Conservation (phyloP, 2,113 vertebrate genomes). For the Pluvianellus socialis region DNA sequence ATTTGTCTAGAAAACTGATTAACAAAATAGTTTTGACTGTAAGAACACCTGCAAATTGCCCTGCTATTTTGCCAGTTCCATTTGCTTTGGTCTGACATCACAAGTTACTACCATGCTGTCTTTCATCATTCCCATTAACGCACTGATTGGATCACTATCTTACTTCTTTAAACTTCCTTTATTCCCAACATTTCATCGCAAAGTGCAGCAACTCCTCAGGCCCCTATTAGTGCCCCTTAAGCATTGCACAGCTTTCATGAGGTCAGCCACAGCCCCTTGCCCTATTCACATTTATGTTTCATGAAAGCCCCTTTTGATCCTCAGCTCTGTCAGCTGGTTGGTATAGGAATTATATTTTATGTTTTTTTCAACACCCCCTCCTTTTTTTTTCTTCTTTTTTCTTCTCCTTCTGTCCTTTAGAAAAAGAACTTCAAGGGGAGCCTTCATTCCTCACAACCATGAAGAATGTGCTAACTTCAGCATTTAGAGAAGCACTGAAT, state of each 20-base stretch:
- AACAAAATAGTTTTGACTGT: neutral
- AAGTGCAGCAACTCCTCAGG: neutral
- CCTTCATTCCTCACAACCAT: neutral
- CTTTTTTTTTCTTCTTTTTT: neutral
- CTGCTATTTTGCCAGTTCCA: neutral
- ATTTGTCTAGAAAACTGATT: neutral
- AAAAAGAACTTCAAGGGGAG: neutral
- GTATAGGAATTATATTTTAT: neutral
- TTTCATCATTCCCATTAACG: neutral
- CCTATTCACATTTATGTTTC: neutral
- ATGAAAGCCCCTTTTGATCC: neutral
- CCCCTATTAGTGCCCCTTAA: neutral
- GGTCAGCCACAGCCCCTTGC: neutral
- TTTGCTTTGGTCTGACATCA: neutral
- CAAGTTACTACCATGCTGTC: neutral
- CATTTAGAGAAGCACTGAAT: neutral
- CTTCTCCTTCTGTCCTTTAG: neutral
- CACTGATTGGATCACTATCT: neutral
- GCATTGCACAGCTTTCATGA: neutral
- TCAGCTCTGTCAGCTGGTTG: neutral
- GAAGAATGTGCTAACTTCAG: neutral
- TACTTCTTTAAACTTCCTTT: neutral
- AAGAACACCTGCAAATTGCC: neutral
- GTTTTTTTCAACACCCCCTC: accelerated
- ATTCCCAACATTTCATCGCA: neutral